Conservation (phyloP, 2,888 invertebrate species). For the Ephialtes manifestator region DNA sequence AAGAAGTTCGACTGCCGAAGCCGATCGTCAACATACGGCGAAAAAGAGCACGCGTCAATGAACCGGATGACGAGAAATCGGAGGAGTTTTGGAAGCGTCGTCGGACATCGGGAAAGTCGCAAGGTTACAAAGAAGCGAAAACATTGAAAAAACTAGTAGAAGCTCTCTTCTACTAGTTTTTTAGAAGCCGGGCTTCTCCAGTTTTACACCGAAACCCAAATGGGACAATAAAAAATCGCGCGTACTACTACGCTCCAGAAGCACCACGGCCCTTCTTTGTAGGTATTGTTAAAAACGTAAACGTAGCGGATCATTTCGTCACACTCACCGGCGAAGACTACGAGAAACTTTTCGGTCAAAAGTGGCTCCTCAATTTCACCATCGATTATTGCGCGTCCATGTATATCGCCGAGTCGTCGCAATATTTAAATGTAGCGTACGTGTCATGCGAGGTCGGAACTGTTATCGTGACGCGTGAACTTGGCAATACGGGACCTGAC, state of each 20-base stretch:
- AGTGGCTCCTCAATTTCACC: constrained; percentile 36
- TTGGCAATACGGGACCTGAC: neutral
- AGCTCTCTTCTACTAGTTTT: too few relatives aligned
- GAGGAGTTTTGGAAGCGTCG: constrained; percentile 29
- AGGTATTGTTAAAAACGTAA: neutral
- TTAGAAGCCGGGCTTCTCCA: neutral
- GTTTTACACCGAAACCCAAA: constrained; percentile 13
- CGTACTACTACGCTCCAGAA: constrained; percentile 18
- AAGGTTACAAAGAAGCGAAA: neutral
- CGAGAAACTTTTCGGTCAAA: constrained; percentile 17
- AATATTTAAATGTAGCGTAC: too few relatives aligned
- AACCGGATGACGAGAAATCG: constrained; percentile 3
- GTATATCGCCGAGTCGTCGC: too few relatives aligned
- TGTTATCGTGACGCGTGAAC: neutral
- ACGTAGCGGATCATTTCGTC: neutral
- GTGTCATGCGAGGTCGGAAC: neutral
- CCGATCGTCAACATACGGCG: constrained; percentile 11
- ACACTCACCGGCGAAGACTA: constrained; percentile 40
- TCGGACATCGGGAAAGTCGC: neutral
- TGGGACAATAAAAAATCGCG: constrained; percentile 33
- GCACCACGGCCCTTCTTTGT: constrained; percentile 23
- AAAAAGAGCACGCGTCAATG: constrained; percentile 10
- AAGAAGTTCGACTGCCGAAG: constrained; percentile 5
- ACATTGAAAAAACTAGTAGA: neutral
- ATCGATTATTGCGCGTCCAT: too few relatives aligned